Conservation (phyloP, 2,113 vertebrate species). For the Onychostruthus taczanowskii region DNA sequence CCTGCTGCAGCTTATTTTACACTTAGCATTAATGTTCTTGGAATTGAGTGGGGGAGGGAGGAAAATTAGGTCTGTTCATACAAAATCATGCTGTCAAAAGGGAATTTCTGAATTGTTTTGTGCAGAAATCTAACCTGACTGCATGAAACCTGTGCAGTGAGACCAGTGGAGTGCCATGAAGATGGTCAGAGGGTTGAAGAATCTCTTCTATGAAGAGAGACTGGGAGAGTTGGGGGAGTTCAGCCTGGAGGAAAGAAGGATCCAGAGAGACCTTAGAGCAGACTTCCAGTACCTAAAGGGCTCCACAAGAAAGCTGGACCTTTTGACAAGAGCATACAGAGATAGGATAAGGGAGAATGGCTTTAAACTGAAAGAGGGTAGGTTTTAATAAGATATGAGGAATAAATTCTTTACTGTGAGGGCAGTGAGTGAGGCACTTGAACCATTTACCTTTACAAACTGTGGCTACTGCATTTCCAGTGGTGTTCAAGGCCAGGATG, state of each 20-base stretch:
- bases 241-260: background rate
- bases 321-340: background rate
- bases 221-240: background rate
- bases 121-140: background rate
- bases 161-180: background rate
- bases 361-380: background rate
- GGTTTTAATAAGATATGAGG: background rate
- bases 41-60: fast-evolving
- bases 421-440: background rate
- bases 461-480: background rate
- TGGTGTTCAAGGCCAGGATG: background rate
- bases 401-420: background rate
- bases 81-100: background rate
- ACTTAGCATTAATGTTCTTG: background rate
- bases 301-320: background rate
- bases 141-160: background rate
- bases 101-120: background rate
- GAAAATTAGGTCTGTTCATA: background rate
- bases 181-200: background rate
- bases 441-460: background rate
- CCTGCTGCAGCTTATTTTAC: background rate
- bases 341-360: background rate
- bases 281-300: background rate
- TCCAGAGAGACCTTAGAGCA: background rate
- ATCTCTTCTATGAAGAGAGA: background rate